Conservation (phyloP, 2,888 invertebrate species). For the Lobophora halterata region DNA sequence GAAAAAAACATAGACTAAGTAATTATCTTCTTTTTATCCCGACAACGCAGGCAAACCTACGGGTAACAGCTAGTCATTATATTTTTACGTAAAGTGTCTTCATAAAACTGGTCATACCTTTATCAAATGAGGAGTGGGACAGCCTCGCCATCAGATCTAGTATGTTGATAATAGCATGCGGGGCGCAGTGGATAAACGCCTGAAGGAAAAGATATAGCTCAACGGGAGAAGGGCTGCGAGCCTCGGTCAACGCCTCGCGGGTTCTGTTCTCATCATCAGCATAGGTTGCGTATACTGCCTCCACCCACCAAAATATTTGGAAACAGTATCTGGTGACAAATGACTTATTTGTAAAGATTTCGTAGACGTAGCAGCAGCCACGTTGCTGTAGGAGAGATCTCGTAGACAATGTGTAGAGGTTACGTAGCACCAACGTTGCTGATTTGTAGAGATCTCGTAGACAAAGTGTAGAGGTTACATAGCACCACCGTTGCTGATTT, state of each 20-base stretch:
- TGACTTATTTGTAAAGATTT: background rate
- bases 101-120: conserved; percentile 82
- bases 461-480: too few species aligned
- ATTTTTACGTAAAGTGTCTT: too few species aligned
- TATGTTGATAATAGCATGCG: conserved; percentile 82
- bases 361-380: too few species aligned
- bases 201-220: conserved; percentile 90
- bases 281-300: conserved; percentile 82
- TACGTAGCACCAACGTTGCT: too few species aligned
- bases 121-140: conserved; percentile 80
- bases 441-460: too few species aligned
- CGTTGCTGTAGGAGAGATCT: too few species aligned
- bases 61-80: too few species aligned
- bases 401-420: too few species aligned
- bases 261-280: conserved; percentile 79
- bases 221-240: conserved; percentile 84
- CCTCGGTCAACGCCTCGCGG: conserved; percentile 80
- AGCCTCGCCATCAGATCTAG: conserved; percentile 82
- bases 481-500: too few species aligned
- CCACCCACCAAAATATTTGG: conserved; percentile 88
- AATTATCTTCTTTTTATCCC: too few species aligned
- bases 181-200: conserved; percentile 88
- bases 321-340: conserved; percentile 82
- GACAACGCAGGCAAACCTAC: too few species aligned
- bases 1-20: too few species aligned